phyloP scores from a whole-genome alignment of 2,888 invertebrate species.

The Andrena chrysosceles region DNA sequence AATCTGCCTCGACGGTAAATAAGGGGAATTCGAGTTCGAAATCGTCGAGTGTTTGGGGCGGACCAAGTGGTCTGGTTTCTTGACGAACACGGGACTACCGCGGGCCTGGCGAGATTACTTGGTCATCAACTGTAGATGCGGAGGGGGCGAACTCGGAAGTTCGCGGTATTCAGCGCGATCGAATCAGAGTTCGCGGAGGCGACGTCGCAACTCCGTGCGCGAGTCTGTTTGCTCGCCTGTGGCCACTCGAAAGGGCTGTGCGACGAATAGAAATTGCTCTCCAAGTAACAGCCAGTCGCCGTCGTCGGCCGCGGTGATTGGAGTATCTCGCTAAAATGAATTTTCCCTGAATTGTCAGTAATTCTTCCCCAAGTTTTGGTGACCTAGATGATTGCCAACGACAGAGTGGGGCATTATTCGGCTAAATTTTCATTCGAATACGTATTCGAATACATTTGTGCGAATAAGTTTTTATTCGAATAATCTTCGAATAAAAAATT shows the following conservation, averaged over 20 bases:
- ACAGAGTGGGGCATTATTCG: too few species aligned
- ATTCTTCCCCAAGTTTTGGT: too few species aligned
- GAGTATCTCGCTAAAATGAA: not conserved
- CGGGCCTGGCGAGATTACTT: constrained; percentile 40
- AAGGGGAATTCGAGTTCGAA: constrained; percentile 20
- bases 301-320: not conserved
- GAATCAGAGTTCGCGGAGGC: constrained; percentile 41
- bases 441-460: too few species aligned
- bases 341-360: not conserved
- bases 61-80: constrained; percentile 6
- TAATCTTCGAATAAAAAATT: too few species aligned
- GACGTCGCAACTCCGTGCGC: constrained; percentile 31
- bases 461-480: too few species aligned
- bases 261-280: constrained; percentile 42
- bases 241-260: constrained; percentile 34
- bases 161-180: constrained; percentile 43
- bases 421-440: too few species aligned
- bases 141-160: constrained; percentile 12
- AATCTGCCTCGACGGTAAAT: constrained; percentile 31
- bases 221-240: constrained; percentile 31
- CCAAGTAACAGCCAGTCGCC: not conserved
- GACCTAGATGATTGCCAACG: too few species aligned
- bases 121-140: constrained; percentile 30
- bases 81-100: constrained; percentile 15
- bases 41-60: not conserved